Base-by-base conservation (phyloP, 2,888 invertebrate species). In the Rhagium mordax region DNA sequence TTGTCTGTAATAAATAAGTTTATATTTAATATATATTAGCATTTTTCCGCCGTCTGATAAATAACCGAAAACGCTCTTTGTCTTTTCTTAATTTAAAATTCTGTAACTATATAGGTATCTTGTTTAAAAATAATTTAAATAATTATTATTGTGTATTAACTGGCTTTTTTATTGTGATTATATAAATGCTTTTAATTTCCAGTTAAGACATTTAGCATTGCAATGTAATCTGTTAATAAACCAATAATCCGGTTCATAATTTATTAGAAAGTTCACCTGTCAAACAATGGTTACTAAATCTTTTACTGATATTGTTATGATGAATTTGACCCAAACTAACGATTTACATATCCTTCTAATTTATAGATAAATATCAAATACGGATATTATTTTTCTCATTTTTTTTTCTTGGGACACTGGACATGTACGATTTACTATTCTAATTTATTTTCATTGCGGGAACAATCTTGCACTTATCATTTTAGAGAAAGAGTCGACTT, bases 1-100 rank as follows among this genome's bases (percentile, higher is more conserved):
- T 90, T 89, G 81, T 84, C 93, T 94, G 90, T 18, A 88, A 90
- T 75, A 79, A 78, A 80, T 76, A 49, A 64, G 55, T 20, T 13
- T 13, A 41, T 41, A n/a, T 41, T 13, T n/a, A n/a, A n/a, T n/a
- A n/a, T n/a, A 41, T n/a, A 41, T 41, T 41, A n/a, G n/a, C n/a
- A 41, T 41, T 13, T 41, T n/a, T 41, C 4, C 13, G 13, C 33
- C 13, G 3, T 24, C 3, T 24, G 24, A 24, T 24, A 24, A 24
- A 24, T 24, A 4, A 24, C 3, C 24, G 24, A 3, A 24, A 24
- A 24, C 24, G 24, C 3, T 24, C 6, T 4, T 24, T 24, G 3
- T 6, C 3, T 4, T 24, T 4, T 24, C 24, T 24, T 3, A 41
- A n/a, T 8, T 41, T 13, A 6, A 10, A 8, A 1, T 13, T 41